Evolutionary conservation across 2,797 vertebrate species (phyloP), one percentile per base, ranked within the genome.

Genomic region (Tenualosa thibaudeaui): DNA sequence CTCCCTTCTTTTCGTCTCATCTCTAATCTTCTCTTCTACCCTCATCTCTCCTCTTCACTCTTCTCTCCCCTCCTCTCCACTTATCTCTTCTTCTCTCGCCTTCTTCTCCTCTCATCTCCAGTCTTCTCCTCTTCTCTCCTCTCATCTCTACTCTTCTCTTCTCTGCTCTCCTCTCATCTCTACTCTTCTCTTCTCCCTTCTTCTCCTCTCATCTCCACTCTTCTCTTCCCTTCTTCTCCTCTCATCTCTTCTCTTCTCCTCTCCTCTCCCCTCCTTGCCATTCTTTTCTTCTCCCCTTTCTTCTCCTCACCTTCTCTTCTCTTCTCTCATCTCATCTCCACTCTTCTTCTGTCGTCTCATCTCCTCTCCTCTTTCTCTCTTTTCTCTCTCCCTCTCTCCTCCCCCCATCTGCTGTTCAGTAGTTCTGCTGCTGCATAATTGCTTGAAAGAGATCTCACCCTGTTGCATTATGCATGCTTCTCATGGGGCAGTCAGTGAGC

Each of bases 371-470:
- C 51, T 15, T 15, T 15, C 13, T 15, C 62, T 68, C 22, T 68
- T 26, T 68, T 13, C 26, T 13, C 17, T 37, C 37, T 13, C 31
- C 24, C 26, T 2, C 31, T 40, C 24, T 13, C 5, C 40, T 24
- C 6, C 37, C 17, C 31, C 37, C 5, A 17, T 43, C 37, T 43
- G 71, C 71, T 78, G 71, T 43, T 78, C 37, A 81, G 31, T 78
- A 78, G 56, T 85, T 81, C 40, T 85, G 65, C 85, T 58, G 58
- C 6, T n/a, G 50, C 60, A 75, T 82, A 81, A 85, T 82, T 78
- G 75, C 71, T 49, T 37, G 22, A 87, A 82, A 56, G 68, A 54
- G 58, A 62, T 53, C 75, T 51, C 60, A 78, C 60, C 75, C 26
- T 65, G 26, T 51, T 81, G 49, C 51, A 78, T 78, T 43, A 50